Base-by-base conservation (phyloP, 2,113 vertebrate genomes). In the Lynx canadensis region DNA sequence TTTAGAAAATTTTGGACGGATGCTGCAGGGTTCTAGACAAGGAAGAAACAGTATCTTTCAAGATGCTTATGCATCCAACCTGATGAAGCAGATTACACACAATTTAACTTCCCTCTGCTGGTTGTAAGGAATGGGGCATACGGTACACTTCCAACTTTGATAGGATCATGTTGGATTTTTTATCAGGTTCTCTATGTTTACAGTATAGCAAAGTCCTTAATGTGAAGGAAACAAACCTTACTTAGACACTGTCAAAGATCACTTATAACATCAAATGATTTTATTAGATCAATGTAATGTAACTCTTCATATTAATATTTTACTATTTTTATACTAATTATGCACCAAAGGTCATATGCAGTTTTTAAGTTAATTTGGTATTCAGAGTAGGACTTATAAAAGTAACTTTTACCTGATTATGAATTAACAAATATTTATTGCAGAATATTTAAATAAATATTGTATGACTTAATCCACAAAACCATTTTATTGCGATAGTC, bases 181-280 rank as follows among this genome's bases (percentile, higher is more conserved):
- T 31, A 94, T 65, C 31, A 92, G n/a, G 11, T 15, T 95, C 15
- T 84, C 36, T 60, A 33, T 57, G 38, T n/a, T 83, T 41, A 95
- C 5, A 81, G 41, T 50, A 90, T 12, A 65, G 23, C 80, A 87
- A 94, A 84, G 52, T 93, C 16, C 48, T 92, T 76, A 94, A 84
- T 68, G 50, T 85, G 38, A 78, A 74, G 63, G 63, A 97, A 95
- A 97, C 63, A 80, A 96, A 79, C 7, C 45, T 87, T 78, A 68
- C 29, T 91, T 79, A 94, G 41, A 80, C 11, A 57, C 25, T 68
- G 73, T n/a, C 33, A 78, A 8, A 92, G 18, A 74, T 27, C 27
- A 82, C 33, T 81, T 71, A 55, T 66, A 83, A 80, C 25, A 82
- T 52, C 52, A 95, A 83, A 25, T 45, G 38, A 9, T 86, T 88